Conservation (phyloP, 2,888 invertebrate genomes). For the Candidula unifasciata region DNA sequence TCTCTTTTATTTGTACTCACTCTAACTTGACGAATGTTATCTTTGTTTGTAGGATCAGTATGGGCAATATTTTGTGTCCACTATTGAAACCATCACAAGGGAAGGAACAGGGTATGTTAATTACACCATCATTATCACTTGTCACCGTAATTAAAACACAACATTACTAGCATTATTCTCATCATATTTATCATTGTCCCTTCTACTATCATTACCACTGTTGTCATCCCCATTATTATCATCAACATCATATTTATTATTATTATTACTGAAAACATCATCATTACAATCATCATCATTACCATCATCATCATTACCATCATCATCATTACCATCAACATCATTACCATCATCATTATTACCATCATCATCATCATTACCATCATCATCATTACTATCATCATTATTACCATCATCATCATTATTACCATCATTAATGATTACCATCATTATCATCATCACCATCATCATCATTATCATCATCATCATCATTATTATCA, state of each 20-base stretch:
- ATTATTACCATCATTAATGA: background rate
- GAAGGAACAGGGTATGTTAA: constrained; percentile 55
- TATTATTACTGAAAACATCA: background rate
- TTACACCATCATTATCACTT: background rate
- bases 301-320: background rate
- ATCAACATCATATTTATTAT: background rate
- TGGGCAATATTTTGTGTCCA: constrained; percentile 70
- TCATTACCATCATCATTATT: background rate
- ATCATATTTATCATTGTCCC: background rate
- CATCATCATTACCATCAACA: background rate
- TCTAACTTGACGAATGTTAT: background rate
- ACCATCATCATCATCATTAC: background rate
- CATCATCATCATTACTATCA: background rate
- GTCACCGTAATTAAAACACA: background rate
- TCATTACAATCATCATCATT: background rate
- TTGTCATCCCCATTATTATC: background rate
- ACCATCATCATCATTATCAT: constrained; percentile 1
- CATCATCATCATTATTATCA: background rate
- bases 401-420: background rate
- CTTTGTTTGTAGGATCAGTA: constrained; percentile 70
- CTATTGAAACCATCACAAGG: constrained; percentile 59
- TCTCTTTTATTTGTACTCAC: too few relatives aligned
- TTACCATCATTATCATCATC: background rate
- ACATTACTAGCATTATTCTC: background rate
- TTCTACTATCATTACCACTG: background rate